Conservation (phyloP, 2,888 invertebrate genomes). For the Sclerodermus sp. region DNA sequence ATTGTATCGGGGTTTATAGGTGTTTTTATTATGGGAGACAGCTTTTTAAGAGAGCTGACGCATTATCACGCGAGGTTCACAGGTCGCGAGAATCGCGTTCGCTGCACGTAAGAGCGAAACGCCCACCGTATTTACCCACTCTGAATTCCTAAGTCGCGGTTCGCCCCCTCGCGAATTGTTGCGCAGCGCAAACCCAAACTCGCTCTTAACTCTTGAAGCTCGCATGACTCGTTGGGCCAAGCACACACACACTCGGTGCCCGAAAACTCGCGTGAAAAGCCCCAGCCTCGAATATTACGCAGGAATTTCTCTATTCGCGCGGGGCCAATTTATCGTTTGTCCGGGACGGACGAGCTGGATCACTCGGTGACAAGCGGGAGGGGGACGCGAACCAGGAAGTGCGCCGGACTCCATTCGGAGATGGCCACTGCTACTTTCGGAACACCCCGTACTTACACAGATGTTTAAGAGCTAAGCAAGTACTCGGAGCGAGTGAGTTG, state of each 20-base stretch:
- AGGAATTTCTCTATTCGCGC: too few species aligned
- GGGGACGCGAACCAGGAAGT: too few species aligned
- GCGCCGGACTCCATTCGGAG: too few species aligned
- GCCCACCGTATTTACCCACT: constrained; percentile 48
- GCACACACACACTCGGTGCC: constrained; percentile 14
- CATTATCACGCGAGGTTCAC: constrained; percentile 22
- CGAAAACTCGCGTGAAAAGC: too few species aligned
- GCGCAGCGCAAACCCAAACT: constrained; percentile 42
- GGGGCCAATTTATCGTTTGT: too few species aligned
- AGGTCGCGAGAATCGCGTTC: constrained; percentile 39
- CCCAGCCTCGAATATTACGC: too few species aligned
- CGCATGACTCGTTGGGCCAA: constrained; percentile 31
- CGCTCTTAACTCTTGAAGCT: constrained; percentile 41
- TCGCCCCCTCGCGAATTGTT: constrained; percentile 47
- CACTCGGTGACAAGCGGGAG: too few species aligned
- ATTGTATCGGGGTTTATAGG: too few species aligned
- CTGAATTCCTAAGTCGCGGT: constrained; percentile 45
- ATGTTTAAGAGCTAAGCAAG: constrained; percentile 56
- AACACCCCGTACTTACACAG: constrained; percentile 55
- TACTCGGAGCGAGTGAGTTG: constrained; percentile 55
- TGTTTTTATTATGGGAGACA: too few species aligned
- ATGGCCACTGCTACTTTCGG: constrained; percentile 40
- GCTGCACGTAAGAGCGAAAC: constrained; percentile 32
- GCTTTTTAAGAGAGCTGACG: too few species aligned
- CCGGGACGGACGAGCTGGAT: too few species aligned